Percentiles rank a stretch among this genome's conserved stretches.
Evolutionary conservation across 2,888 invertebrate species (phyloP).

Genomic region (Thecocarcelia acutangulata): DNA sequence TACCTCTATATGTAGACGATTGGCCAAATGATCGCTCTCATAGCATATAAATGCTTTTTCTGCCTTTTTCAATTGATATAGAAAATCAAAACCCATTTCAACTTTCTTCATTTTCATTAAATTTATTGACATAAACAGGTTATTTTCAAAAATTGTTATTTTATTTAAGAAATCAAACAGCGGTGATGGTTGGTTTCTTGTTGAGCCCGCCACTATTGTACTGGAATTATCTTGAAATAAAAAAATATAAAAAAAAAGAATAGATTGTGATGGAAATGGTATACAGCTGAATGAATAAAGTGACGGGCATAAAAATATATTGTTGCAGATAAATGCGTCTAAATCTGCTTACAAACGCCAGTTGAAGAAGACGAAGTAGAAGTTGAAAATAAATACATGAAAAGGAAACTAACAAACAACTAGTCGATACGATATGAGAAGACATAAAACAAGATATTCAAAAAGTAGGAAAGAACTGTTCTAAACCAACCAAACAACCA

Average conservation of each 20-base stretch:
- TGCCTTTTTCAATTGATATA: no score
- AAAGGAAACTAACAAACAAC: conserved; percentile 54
- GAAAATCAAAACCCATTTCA: no score
- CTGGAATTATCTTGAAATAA: background rate
- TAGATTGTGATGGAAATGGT: conserved; percentile 5
- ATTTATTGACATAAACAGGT: no score
- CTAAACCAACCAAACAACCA: conserved; percentile 12
- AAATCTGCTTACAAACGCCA: conserved; percentile 61
- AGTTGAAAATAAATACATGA: conserved; percentile 17
- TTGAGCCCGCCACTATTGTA: background rate
- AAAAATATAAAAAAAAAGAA: no score
- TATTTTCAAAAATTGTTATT: no score
- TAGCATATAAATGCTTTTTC: no score
- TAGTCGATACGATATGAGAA: conserved; percentile 37
- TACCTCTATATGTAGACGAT: no score
- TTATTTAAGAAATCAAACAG: no score
- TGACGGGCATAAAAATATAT: conserved; percentile 27
- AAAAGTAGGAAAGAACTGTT: conserved; percentile 20
- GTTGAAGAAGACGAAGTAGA: conserved; percentile 43
- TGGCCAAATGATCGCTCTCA: no score
- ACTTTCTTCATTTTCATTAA: no score
- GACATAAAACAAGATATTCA: conserved; percentile 46
- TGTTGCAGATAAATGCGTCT: conserved; percentile 54
- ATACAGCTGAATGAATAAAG: background rate
- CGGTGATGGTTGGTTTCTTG: background rate